phyloP scores from a whole-genome alignment of 35 echinoderm and acorn worm species.

The Antedon bifida region DNA sequence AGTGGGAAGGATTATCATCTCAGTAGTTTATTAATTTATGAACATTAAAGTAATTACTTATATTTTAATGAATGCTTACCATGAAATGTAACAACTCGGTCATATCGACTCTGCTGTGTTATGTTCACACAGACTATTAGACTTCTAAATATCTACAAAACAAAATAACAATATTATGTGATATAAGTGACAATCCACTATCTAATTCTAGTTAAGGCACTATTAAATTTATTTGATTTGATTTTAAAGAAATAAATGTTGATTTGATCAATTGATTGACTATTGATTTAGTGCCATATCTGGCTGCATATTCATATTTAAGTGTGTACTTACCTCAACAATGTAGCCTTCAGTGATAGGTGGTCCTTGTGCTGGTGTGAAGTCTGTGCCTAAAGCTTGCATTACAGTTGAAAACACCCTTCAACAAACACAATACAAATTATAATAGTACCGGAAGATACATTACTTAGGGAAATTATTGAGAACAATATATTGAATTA shows the following conservation, averaged over 20 bases:
- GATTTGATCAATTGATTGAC: too few relatives aligned
- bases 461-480: too few relatives aligned
- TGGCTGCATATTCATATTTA: too few relatives aligned
- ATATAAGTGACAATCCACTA: too few relatives aligned
- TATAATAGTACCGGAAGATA: background rate
- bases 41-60: too few relatives aligned
- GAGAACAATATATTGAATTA: too few relatives aligned
- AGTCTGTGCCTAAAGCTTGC: slow-evolving; percentile 44
- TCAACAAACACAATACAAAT: slow-evolving; percentile 4
- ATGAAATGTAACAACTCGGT: background rate
- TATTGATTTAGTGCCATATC: too few relatives aligned
- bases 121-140: background rate
- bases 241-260: too few relatives aligned
- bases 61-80: background rate
- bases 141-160: background rate
- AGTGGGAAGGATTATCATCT: too few relatives aligned
- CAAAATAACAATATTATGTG: background rate
- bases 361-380: slow-evolving; percentile 42
- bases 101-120: background rate
- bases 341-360: slow-evolving; percentile 56
- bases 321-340: slow-evolving; percentile 72
- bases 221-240: too few relatives aligned
- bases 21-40: too few relatives aligned
- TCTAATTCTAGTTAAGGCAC: too few relatives aligned
- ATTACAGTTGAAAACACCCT: slow-evolving; percentile 96